Base-by-base conservation (phyloP, 2,888 invertebrate species). In the Andrena marginata region DNA sequence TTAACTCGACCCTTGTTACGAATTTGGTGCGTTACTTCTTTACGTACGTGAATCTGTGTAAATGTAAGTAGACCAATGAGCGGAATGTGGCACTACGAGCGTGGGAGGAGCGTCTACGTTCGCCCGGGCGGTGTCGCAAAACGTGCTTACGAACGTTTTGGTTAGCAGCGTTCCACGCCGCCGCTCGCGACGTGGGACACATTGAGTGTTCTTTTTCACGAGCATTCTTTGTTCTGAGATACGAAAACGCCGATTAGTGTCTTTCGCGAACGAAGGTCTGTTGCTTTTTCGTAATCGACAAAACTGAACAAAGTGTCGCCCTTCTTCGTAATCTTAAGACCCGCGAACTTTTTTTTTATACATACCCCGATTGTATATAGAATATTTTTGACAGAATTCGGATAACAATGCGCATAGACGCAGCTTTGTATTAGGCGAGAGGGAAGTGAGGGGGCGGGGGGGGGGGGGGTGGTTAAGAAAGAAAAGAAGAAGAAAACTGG, bases 331-430 rank as follows among this genome's bases (percentile, higher is more conserved):
- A 82, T 73, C 51, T 65, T 77, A 84, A 80, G 79, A 77, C 51
- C 51, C 56, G 59, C 42, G 77, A 62, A 64, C 83, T 80, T 85
- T 75, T 82, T 82, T 84, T 84, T 72, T 65, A 80, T 56, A 80
- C 75, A 62, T 75, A 72, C 73, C 73, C 82, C 68, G 71, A 80
- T 77, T 87, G 87, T 88, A 85, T 69, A 90, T 87, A 90, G 85
- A 88, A 88, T 91, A 92, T 91, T 92, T 92, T 91, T 89, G 88
- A 90, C 87, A 89, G 76, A 90, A 87, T 82, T 80, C 81, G 35
- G 77, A 87, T 84, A 76, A 85, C 67, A 80, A 84, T 75, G 83
- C 84, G 80, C 63, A 33, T 89, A 87, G 80, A 83, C 73, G 77
- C 84, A 79, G 86, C 88, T 90, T 91, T 85, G 82, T 82, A 86